Evolutionary conservation across 35 echinoderm and acorn worm genomes (phyloP).

Genomic region (Diadema setosum): DNA sequence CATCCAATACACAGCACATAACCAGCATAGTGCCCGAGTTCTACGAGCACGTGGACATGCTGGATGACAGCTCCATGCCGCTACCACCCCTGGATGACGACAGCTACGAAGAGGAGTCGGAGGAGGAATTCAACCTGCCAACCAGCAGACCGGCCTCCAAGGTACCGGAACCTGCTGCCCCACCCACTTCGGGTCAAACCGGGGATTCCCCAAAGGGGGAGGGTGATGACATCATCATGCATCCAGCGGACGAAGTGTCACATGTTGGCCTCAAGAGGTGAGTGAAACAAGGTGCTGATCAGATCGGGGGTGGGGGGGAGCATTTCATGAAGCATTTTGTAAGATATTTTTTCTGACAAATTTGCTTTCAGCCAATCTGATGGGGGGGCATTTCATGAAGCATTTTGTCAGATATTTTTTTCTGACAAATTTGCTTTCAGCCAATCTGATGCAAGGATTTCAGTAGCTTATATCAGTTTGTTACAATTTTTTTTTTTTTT

Average conservation of each 20-base stretch:
- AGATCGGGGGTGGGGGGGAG: no score
- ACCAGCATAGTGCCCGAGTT: constrained; percentile 80
- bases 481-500: no score
- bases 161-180: neutral
- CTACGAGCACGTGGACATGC: constrained; percentile 90
- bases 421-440: no score
- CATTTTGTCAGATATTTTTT: no score
- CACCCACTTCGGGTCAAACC: neutral
- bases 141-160: constrained; percentile 56
- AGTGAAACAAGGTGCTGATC: neutral
- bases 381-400: no score
- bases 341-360: no score
- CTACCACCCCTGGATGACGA: constrained; percentile 94
- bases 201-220: neutral
- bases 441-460: no score
- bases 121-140: constrained; percentile 40
- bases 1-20: no score
- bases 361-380: no score
- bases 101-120: neutral
- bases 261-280: neutral
- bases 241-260: neutral
- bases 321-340: no score
- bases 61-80: constrained; percentile 96
- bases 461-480: no score
- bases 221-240: neutral